A percentile compares a stretch with the other conserved stretches of the same genome.
These are phyloP conservation scores for Drosophila colorata DNA, from an alignment of 2,888 invertebrate genomes.

Conservation along the genomic window DNA sequence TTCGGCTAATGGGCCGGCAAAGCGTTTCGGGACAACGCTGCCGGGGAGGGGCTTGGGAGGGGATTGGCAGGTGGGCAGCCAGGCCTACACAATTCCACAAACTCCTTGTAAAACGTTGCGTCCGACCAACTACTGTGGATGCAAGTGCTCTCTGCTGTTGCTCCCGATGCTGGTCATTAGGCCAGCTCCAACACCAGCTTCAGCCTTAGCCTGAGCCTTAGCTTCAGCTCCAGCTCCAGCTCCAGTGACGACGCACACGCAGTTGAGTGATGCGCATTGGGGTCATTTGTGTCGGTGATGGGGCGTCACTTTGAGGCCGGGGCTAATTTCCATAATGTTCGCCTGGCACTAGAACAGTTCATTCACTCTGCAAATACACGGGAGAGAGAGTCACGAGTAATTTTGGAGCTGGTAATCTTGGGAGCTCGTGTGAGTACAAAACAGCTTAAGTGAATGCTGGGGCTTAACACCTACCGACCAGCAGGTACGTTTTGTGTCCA, in stretches of 20 bases:
- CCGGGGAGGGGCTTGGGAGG: not conserved
- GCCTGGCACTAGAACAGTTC: slow-evolving; percentile 49
- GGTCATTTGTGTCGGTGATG: slow-evolving; percentile 80
- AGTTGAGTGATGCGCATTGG: slow-evolving; percentile 78
- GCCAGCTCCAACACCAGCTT: slow-evolving; percentile 19
- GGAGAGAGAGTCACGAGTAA: slow-evolving; percentile 26
- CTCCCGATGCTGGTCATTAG: slow-evolving; percentile 55
- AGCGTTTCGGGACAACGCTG: slow-evolving; percentile 19
- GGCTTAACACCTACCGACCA: slow-evolving; percentile 51
- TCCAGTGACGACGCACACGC: slow-evolving; percentile 60
- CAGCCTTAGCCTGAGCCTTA: slow-evolving; percentile 5
- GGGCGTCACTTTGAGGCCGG: slow-evolving; percentile 66
- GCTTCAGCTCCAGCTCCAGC: slow-evolving; percentile 3
- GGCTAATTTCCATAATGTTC: slow-evolving; percentile 74
- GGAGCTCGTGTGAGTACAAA: slow-evolving; percentile 34
- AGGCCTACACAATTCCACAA: slow-evolving; percentile 42
- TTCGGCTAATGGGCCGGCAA: slow-evolving; percentile 58
- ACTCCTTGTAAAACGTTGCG: slow-evolving; percentile 30
- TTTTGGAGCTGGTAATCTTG: slow-evolving; percentile 43
- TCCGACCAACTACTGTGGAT: slow-evolving; percentile 28
- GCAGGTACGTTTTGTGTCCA: slow-evolving; percentile 26
- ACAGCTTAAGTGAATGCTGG: slow-evolving; percentile 59
- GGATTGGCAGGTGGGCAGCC: slow-evolving; percentile 4
- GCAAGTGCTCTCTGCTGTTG: slow-evolving; percentile 34
- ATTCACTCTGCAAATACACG: slow-evolving; percentile 43